Percentiles rank a stretch among this genome's conserved stretches.
Evolutionary conservation across 2,888 invertebrate genomes (phyloP).

Genomic region (Myopa tessellatipennis): DNA sequence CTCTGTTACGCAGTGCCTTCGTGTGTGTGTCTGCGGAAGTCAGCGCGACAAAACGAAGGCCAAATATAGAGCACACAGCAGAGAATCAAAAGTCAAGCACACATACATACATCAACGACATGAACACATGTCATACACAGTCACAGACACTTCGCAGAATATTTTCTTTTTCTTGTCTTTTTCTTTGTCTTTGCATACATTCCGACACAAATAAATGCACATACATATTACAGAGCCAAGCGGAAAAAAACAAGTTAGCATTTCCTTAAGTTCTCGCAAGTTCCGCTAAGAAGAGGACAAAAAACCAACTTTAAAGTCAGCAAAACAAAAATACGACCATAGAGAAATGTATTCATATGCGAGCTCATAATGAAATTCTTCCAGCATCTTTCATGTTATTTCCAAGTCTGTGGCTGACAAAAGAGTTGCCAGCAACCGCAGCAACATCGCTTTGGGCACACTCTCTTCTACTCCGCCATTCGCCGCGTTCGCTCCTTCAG

Average conservation of each 20-base stretch:
- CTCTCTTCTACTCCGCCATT: constrained; percentile 17
- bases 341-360: constrained; percentile 13
- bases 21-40: not conserved
- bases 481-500: not conserved
- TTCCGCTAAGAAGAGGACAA: not conserved
- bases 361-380: constrained; percentile 25
- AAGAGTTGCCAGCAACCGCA: constrained; percentile 15
- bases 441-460: not conserved
- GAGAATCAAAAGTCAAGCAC: not conserved
- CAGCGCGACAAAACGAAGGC: not conserved
- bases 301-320: constrained; percentile 4
- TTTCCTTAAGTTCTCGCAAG: not conserved
- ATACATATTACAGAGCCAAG: too few species aligned
- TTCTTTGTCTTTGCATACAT: too few species aligned
- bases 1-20: not conserved
- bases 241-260: not conserved
- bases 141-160: constrained; percentile 10
- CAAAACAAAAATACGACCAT: not conserved
- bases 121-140: constrained; percentile 27
- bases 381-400: constrained; percentile 20
- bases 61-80: not conserved
- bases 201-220: too few species aligned
- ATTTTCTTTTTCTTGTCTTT: too few species aligned
- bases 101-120: not conserved
- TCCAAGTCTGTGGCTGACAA: constrained; percentile 1